These are phyloP conservation scores for Bedellia somnulentella DNA, from an alignment of 2,888 invertebrate genomes.

Conservation along the genomic window DNA sequence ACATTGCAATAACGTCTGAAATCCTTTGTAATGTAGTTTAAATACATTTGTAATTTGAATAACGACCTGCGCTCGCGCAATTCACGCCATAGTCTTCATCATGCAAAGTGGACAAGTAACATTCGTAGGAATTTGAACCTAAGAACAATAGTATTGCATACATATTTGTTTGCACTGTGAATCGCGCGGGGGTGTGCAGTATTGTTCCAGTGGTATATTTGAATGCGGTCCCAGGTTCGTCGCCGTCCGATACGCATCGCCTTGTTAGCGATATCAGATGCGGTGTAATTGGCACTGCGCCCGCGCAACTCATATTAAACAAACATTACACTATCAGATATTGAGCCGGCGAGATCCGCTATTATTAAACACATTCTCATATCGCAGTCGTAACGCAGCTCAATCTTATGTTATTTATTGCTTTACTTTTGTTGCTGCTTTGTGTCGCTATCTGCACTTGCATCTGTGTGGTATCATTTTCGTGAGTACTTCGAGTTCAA, in stretches of 20 bases:
- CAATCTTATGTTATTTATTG: too few species aligned
- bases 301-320: slow-evolving; percentile 4
- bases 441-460: too few species aligned
- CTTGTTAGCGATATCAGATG: slow-evolving; percentile 57
- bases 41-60: too few species aligned
- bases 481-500: too few species aligned
- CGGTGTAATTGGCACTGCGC: slow-evolving; percentile 51
- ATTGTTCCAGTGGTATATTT: slow-evolving; percentile 48
- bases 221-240: slow-evolving; percentile 18
- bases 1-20: too few species aligned
- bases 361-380: too few species aligned
- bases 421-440: too few species aligned
- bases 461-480: too few species aligned
- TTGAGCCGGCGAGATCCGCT: not conserved
- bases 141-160: too few species aligned
- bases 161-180: too few species aligned
- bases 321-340: not conserved
- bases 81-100: slow-evolving; percentile 53
- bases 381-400: too few species aligned
- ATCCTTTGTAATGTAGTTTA: too few species aligned
- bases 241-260: slow-evolving; percentile 42
- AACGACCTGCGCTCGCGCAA: slow-evolving; percentile 51
- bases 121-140: slow-evolving; percentile 14
- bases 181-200: slow-evolving; percentile 33
- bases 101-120: slow-evolving; percentile 36